phyloP scores from a whole-genome alignment of 2,113 vertebrate species.

The Urocynchramus pylzowi region DNA sequence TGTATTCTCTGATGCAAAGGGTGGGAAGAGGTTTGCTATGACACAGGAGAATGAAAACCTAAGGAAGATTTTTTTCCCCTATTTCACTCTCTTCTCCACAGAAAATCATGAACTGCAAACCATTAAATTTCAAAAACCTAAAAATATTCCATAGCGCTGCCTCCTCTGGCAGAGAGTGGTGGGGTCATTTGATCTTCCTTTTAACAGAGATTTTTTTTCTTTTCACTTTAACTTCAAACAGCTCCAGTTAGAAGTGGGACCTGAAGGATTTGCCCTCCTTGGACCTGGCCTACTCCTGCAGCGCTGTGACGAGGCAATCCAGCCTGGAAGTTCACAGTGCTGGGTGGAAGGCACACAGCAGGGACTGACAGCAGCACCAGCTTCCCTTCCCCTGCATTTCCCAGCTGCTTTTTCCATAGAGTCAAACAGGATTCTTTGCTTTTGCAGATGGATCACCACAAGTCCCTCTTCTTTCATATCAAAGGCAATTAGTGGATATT shows the following conservation, averaged over 20 bases:
- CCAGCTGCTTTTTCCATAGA: background rate
- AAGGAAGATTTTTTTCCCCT: background rate
- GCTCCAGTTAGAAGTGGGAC: background rate
- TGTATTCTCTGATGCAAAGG: background rate
- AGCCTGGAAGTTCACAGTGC: background rate
- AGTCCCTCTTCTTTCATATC: background rate
- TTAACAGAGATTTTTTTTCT: background rate
- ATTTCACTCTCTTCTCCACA: background rate
- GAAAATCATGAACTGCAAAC: background rate
- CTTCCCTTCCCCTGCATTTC: background rate
- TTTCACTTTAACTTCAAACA: background rate
- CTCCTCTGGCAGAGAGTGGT: background rate
- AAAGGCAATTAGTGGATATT: background rate
- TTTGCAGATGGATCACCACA: background rate
- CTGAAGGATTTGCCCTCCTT: background rate
- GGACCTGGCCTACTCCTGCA: background rate
- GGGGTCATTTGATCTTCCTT: background rate
- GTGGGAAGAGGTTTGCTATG: background rate
- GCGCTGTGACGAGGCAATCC: fast-evolving
- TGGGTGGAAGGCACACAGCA: background rate
- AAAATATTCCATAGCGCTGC: background rate
- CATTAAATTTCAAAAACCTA: background rate
- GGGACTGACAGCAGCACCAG: background rate
- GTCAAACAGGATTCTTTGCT: background rate
- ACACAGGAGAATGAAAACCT: background rate